Percentiles rank a stretch among this genome's conserved stretches.
phyloP scores from a whole-genome alignment of 2,888 invertebrate genomes.

The Drosophila neonasuta region DNA sequence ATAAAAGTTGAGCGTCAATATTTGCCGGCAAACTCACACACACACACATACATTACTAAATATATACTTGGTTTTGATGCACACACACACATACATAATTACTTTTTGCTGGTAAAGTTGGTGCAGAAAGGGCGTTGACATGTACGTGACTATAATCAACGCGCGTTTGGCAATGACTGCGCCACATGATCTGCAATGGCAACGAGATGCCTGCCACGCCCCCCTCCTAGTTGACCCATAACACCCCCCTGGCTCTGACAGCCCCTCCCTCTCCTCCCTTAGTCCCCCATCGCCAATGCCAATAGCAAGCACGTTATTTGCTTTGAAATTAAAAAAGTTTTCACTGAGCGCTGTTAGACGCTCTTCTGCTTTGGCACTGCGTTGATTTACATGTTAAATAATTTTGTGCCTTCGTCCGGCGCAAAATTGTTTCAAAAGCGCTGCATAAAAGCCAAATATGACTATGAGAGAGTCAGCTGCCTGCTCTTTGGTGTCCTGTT shows the following conservation, averaged over 20 bases:
- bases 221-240: not conserved
- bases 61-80: constrained; percentile 18
- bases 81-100: constrained; percentile 50
- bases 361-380: constrained; percentile 41
- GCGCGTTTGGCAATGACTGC: constrained; percentile 40
- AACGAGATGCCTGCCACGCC: not conserved
- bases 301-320: constrained; percentile 51
- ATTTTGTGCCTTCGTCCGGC: constrained; percentile 55
- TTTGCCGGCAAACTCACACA: constrained; percentile 51
- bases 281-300: not conserved
- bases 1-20: constrained; percentile 74
- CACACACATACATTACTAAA: constrained; percentile 19
- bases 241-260: not conserved
- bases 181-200: constrained; percentile 52
- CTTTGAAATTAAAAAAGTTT: constrained; percentile 77
- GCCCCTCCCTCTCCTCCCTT: not conserved
- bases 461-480: constrained; percentile 28
- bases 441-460: constrained; percentile 68
- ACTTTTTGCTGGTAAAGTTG: constrained; percentile 43
- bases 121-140: constrained; percentile 59
- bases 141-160: constrained; percentile 73
- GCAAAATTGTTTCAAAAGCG: constrained; percentile 61
- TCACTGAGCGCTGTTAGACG: constrained; percentile 60
- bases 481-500: constrained; percentile 42
- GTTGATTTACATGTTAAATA: constrained; percentile 77